Conservation (phyloP, 2,888 invertebrate species). For the Cabera pusaria region DNA sequence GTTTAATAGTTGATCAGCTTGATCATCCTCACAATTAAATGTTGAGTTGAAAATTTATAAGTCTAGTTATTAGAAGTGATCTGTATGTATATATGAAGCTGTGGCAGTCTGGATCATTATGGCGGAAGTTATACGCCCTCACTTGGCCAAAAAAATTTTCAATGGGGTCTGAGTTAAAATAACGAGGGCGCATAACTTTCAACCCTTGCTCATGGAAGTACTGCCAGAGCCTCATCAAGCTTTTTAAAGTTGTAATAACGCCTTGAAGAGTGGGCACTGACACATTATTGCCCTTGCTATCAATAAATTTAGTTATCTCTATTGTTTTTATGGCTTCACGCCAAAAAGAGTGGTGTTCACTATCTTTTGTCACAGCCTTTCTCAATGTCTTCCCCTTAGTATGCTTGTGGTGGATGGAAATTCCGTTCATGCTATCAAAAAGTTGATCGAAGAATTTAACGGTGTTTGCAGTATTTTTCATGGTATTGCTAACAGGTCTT, state of each 20-base stretch:
- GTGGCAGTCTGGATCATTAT: constrained; percentile 15
- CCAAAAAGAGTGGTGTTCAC: background rate
- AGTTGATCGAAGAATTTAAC: no score
- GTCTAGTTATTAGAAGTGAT: constrained; percentile 6
- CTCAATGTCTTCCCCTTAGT: background rate
- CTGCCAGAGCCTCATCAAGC: background rate
- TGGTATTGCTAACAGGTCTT: no score
- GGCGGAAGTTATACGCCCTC: constrained; percentile 16
- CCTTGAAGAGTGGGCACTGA: background rate
- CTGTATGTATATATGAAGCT: constrained; percentile 12
- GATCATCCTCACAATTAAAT: constrained; percentile 19
- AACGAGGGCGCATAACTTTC: constrained; percentile 24
- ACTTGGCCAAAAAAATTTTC: constrained; percentile 17
- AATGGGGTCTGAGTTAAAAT: constrained; percentile 24
- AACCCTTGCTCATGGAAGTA: background rate
- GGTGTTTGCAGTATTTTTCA: no score
- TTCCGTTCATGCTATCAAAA: no score
- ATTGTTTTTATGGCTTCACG: background rate
- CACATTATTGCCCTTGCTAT: background rate
- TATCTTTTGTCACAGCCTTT: constrained; percentile 1
- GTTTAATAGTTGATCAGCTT: constrained; percentile 7
- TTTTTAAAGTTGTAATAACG: background rate
- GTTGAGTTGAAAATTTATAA: constrained; percentile 12
- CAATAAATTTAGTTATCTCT: constrained; percentile 1
- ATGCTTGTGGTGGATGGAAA: no score